Percentiles rank a stretch among this genome's conserved stretches.
Conservation (phyloP, 2,797 vertebrate genomes). For the Pangasius larnaudii region DNA sequence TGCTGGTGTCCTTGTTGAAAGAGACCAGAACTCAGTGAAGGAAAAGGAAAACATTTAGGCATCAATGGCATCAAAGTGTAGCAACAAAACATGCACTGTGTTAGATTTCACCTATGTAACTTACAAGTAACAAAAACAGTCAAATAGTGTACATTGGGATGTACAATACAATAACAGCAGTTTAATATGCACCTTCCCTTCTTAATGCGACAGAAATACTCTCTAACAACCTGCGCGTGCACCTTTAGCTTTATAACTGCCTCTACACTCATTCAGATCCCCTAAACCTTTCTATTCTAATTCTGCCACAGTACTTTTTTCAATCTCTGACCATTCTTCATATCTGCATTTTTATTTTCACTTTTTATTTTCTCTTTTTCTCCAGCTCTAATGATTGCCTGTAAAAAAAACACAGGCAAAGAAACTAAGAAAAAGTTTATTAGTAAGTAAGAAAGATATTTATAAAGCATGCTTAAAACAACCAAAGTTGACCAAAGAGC, state of each 20-base stretch:
- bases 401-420: neutral
- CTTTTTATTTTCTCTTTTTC: neutral
- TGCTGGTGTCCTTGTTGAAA: neutral
- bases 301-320: too few relatives aligned
- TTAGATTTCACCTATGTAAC: neutral
- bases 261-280: too few relatives aligned
- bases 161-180: neutral
- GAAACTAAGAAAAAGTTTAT: neutral
- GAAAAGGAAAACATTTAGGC: neutral
- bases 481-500: neutral
- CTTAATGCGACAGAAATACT: neutral
- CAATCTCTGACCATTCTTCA: too few relatives aligned
- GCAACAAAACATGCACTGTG: neutral
- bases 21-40: neutral
- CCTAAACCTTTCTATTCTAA: neutral
- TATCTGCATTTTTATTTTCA: neutral
- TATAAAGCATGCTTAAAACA: neutral
- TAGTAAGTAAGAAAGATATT: neutral
- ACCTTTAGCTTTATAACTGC: too few relatives aligned
- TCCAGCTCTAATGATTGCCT: neutral
- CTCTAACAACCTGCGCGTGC: neutral
- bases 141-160: neutral
- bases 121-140: neutral
- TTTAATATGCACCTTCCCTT: neutral
- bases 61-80: neutral